A percentile compares a stretch with the other conserved stretches of the same genome.
phyloP scores from a whole-genome alignment of 2,888 invertebrate species.

The Diabrotica balteata region DNA sequence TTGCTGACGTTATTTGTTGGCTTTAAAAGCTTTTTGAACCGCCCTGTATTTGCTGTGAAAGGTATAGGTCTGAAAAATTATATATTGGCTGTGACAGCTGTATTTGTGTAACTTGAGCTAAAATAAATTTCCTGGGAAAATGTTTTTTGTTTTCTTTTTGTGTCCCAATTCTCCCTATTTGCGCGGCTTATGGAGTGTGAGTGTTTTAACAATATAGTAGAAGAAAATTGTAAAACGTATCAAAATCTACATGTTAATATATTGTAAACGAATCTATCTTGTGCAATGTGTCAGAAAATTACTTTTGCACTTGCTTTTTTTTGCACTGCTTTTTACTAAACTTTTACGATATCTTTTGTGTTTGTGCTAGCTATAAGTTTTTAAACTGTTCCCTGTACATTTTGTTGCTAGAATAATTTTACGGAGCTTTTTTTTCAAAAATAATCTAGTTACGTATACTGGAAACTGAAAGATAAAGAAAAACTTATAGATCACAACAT shows the following conservation, averaged over 20 bases:
- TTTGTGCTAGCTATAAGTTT: too few species aligned
- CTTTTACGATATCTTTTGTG: too few species aligned
- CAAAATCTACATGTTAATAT: neutral
- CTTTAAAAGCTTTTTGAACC: constrained; percentile 4
- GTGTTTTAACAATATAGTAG: constrained; percentile 6
- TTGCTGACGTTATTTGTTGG: neutral
- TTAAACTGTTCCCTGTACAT: too few species aligned
- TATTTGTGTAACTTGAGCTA: constrained; percentile 44
- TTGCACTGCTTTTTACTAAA: too few species aligned
- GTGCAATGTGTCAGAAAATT: too few species aligned
- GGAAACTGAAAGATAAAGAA: too few species aligned
- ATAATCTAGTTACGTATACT: too few species aligned
- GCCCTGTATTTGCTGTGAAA: constrained; percentile 13
- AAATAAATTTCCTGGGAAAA: constrained; percentile 47
- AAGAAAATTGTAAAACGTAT: neutral
- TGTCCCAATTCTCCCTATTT: constrained; percentile 33
- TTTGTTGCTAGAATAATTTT: too few species aligned
- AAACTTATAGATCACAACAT: too few species aligned
- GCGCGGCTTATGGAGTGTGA: constrained; percentile 42
- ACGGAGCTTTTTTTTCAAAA: too few species aligned
- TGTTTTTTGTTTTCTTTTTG: constrained; percentile 40
- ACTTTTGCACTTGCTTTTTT: too few species aligned
- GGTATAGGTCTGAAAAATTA: constrained; percentile 36
- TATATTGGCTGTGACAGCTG: constrained; percentile 49
- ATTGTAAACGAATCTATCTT: too few species aligned